phyloP scores from a whole-genome alignment of 2,797 vertebrate species.

The Erpetoichthys calabaricus region DNA sequence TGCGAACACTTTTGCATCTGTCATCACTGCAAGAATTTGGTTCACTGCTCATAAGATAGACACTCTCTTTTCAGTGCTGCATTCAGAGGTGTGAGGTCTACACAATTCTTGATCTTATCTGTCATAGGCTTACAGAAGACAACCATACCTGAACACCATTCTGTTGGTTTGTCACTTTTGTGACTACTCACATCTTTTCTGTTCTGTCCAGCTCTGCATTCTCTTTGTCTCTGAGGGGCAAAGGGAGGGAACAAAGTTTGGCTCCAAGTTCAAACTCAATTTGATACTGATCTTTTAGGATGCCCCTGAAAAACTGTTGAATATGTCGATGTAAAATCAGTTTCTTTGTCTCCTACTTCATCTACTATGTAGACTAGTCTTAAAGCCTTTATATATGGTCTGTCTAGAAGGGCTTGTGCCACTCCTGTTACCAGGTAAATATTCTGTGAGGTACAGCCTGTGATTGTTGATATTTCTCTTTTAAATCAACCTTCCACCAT shows the following conservation, averaged over 20 bases:
- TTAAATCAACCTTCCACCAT: slow-evolving; percentile 6
- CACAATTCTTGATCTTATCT: slow-evolving; percentile 5
- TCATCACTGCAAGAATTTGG: slow-evolving; percentile 13
- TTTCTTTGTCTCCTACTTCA: background rate
- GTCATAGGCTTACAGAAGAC: background rate
- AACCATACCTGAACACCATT: slow-evolving; percentile 8
- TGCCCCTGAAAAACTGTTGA: slow-evolving; percentile 6
- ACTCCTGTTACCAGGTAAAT: slow-evolving; percentile 13
- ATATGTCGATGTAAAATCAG: slow-evolving; percentile 9
- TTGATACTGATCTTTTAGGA: slow-evolving; percentile 5
- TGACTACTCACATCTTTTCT: slow-evolving; percentile 10
- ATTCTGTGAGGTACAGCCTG: background rate
- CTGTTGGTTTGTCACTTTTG: slow-evolving; percentile 7
- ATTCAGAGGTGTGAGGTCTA: slow-evolving; percentile 12
- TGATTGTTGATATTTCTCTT: background rate
- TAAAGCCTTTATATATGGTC: slow-evolving; percentile 7
- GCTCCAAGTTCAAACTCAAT: slow-evolving; percentile 3
- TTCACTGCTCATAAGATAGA: slow-evolving; percentile 9
- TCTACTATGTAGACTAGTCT: slow-evolving; percentile 6
- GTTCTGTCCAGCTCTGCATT: slow-evolving; percentile 8
- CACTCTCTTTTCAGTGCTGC: slow-evolving; percentile 12
- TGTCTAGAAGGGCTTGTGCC: slow-evolving; percentile 1
- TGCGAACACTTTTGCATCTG: slow-evolving; percentile 14
- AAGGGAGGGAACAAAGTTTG: background rate
- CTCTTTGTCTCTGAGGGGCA: slow-evolving; percentile 14